Percentiles rank a stretch among this genome's conserved stretches.
Evolutionary conservation across 2,797 vertebrate genomes (phyloP).

Genomic region (Pseudopleuronectes americanus): DNA sequence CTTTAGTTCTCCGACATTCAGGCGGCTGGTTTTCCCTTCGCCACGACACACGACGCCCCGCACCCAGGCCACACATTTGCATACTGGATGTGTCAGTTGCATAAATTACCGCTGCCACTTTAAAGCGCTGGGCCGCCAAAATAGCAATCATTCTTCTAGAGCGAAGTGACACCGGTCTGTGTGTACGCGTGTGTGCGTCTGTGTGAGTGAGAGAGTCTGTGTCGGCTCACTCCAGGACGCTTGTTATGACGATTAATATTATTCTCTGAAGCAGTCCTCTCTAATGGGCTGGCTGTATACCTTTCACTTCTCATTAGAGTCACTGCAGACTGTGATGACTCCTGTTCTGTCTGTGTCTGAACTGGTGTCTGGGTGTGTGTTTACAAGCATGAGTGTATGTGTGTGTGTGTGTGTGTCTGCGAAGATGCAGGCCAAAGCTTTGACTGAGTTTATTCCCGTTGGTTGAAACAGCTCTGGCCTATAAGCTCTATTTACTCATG

Average conservation of each 20-base stretch:
- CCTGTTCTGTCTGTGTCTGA: slow-evolving; percentile 58
- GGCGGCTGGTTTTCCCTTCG: slow-evolving; percentile 78
- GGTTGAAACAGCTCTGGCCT: slow-evolving; percentile 70
- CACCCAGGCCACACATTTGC: slow-evolving; percentile 85
- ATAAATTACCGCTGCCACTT: slow-evolving; percentile 88
- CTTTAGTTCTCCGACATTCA: slow-evolving; percentile 87
- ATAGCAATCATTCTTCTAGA: slow-evolving; percentile 85
- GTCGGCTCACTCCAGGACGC: slow-evolving; percentile 70
- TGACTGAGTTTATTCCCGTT: slow-evolving; percentile 60
- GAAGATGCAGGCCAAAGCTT: slow-evolving; percentile 42
- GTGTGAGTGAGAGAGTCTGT: slow-evolving; percentile 35
- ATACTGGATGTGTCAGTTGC: slow-evolving; percentile 88
- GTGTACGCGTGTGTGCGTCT: slow-evolving; percentile 41
- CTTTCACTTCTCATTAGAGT: slow-evolving; percentile 85
- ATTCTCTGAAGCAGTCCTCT: slow-evolving; percentile 82
- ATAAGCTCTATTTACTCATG: slow-evolving; percentile 57
- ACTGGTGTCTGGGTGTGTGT: slow-evolving; percentile 45
- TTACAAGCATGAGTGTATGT: slow-evolving; percentile 18
- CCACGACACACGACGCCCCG: slow-evolving; percentile 76
- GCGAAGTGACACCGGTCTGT: slow-evolving; percentile 74
- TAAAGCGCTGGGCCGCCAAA: slow-evolving; percentile 82
- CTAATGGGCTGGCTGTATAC: slow-evolving; percentile 83
- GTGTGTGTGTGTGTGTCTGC: slow-evolving; percentile 24
- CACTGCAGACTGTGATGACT: slow-evolving; percentile 72
- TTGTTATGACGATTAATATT: slow-evolving; percentile 87